phyloP scores from a whole-genome alignment of 30 jellyfish, hydroid and myxozoan species.

The Calvadosia cruxmelitensis region DNA sequence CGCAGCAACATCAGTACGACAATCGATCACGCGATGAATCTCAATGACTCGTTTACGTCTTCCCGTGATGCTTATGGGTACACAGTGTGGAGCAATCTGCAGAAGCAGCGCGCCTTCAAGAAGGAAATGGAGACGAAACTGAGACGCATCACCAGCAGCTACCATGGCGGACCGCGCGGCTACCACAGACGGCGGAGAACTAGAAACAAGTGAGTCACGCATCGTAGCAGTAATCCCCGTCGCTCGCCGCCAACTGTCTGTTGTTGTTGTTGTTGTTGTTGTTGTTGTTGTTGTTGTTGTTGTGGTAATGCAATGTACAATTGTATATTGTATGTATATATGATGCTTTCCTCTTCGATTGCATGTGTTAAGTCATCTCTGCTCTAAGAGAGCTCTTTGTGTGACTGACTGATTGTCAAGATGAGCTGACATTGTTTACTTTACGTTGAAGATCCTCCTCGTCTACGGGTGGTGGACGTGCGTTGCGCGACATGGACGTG shows the following conservation, averaged over 20 bases:
- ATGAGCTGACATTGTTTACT: too few species aligned
- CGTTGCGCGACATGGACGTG: background rate
- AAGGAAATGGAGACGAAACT: slow-evolving; percentile 64
- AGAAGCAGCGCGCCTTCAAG: slow-evolving; percentile 73
- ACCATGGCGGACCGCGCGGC: slow-evolving; percentile 23
- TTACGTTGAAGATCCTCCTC: background rate
- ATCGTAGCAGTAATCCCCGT: background rate
- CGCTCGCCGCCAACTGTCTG: background rate
- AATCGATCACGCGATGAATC: slow-evolving; percentile 52
- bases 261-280: background rate
- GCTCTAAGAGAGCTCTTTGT: too few species aligned
- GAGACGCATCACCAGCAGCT: slow-evolving; percentile 38
- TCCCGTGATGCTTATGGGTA: slow-evolving; percentile 57
- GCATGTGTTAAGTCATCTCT: too few species aligned
- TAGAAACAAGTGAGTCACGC: background rate
- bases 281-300: too few species aligned
- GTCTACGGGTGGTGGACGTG: background rate
- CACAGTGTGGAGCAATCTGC: slow-evolving; percentile 89
- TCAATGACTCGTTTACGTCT: slow-evolving; percentile 32
- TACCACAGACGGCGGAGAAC: background rate
- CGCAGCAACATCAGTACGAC: slow-evolving; percentile 50
- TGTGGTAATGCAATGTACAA: too few species aligned
- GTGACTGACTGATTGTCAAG: too few species aligned
- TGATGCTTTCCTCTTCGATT: too few species aligned
- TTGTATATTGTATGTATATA: too few species aligned